A percentile compares a stretch with the other conserved stretches of the same genome.
Evolutionary conservation across 2,113 vertebrate species (phyloP).

Genomic region (Xenus cinereus): DNA sequence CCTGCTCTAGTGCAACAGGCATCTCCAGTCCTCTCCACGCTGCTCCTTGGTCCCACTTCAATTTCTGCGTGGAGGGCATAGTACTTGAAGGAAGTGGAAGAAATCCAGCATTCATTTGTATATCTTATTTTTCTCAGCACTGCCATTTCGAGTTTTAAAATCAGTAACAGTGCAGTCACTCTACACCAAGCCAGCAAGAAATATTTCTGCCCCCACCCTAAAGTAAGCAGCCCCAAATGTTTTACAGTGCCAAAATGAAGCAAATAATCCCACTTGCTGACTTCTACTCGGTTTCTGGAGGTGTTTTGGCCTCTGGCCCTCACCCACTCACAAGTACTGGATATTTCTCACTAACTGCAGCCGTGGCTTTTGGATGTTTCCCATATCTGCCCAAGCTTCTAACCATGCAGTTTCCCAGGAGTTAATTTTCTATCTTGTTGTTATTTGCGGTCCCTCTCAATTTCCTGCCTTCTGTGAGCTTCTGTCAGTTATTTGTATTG

Average conservation of each 20-base stretch:
- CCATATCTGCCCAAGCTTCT: not conserved
- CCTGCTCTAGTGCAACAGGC: not conserved
- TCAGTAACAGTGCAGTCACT: not conserved
- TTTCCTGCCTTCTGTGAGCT: not conserved
- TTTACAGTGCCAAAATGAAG: not conserved
- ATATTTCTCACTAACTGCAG: not conserved
- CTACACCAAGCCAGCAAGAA: not conserved
- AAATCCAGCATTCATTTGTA: not conserved
- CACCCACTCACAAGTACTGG: not conserved
- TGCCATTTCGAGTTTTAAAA: not conserved
- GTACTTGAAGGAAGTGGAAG: not conserved
- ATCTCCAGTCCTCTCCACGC: not conserved
- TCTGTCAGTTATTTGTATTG: not conserved
- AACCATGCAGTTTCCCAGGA: not conserved
- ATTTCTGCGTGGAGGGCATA: not conserved
- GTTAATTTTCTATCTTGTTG: not conserved
- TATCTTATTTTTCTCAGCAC: not conserved
- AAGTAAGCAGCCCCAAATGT: not conserved
- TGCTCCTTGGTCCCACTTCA: not conserved
- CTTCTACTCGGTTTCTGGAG: not conserved
- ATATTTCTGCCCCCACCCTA: not conserved
- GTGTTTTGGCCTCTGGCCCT: not conserved
- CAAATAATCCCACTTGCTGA: not conserved
- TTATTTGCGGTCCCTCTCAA: not conserved
- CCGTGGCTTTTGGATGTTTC: not conserved